phyloP scores from a whole-genome alignment of 2,113 vertebrate genomes.

The Brachypodius melanocephalos region DNA sequence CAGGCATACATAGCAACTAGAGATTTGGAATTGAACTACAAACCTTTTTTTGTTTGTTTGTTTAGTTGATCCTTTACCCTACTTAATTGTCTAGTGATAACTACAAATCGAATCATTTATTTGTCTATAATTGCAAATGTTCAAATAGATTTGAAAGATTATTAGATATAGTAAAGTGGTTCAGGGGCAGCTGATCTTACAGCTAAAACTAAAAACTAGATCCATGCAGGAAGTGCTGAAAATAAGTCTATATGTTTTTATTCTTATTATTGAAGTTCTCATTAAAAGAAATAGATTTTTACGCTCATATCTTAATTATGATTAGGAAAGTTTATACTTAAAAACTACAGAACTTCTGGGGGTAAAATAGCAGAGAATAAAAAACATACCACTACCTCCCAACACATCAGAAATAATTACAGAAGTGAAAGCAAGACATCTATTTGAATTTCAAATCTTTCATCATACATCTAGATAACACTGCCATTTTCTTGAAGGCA shows the following conservation, averaged over 20 bases:
- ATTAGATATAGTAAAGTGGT: not conserved
- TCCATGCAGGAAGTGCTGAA: not conserved
- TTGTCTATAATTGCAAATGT: not conserved
- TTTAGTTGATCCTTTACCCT: not conserved
- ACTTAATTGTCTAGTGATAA: not conserved
- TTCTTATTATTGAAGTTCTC: not conserved
- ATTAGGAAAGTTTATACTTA: not conserved
- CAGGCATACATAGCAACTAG: not conserved
- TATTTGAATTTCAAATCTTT: not conserved
- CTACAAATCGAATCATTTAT: not conserved
- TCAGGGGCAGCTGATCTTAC: not conserved
- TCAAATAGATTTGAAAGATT: not conserved
- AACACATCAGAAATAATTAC: not conserved
- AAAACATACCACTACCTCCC: not conserved
- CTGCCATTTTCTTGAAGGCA: not conserved
- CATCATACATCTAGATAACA: not conserved
- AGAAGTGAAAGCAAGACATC: not conserved
- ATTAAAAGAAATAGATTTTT: not conserved
- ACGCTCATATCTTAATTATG: not conserved
- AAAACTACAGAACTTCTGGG: not conserved
- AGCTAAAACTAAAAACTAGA: not conserved
- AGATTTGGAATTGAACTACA: not conserved
- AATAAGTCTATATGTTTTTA: not conserved
- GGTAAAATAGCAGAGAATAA: not conserved
- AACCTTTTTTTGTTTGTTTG: not conserved